A percentile compares a stretch with the other conserved stretches of the same genome.
Conservation (phyloP, 2,888 invertebrate genomes). For the Glyphotaelius pellucidus region DNA sequence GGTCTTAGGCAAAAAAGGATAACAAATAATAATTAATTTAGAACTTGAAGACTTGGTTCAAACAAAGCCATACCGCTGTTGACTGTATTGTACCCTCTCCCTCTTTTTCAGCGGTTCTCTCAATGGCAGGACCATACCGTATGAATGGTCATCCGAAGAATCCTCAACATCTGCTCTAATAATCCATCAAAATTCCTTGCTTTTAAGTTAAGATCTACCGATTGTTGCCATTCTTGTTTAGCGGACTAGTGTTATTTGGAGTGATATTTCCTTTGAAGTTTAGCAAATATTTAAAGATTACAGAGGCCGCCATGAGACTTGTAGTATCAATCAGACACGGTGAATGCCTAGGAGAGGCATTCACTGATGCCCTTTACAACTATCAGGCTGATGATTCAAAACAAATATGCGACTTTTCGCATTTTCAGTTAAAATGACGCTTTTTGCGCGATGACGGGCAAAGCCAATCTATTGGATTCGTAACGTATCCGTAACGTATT, state of each 20-base stretch:
- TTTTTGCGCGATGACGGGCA: not conserved
- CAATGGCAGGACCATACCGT: not conserved
- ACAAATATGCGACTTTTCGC: not conserved
- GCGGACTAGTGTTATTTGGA: not conserved
- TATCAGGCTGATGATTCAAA: not conserved
- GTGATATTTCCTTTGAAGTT: constrained; percentile 15
- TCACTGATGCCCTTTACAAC: not conserved
- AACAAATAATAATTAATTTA: not conserved
- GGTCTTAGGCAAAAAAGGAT: not conserved
- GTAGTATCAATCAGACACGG: not conserved
- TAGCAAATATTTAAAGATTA: not conserved
- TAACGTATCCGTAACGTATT: no score
- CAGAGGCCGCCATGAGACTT: not conserved
- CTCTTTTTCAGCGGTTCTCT: not conserved
- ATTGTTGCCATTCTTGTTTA: not conserved
- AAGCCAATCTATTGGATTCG: not conserved
- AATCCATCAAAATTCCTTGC: not conserved
- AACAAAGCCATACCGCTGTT: not conserved
- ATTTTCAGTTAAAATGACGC: not conserved
- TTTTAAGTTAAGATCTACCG: constrained; percentile 10
- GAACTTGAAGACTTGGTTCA: not conserved
- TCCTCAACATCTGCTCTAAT: not conserved
- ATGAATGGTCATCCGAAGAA: not conserved
- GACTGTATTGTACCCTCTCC: not conserved
- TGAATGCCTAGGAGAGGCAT: not conserved